Evolutionary conservation across 2,888 invertebrate species (phyloP).

Genomic region (Caenorhabditis sinica): DNA sequence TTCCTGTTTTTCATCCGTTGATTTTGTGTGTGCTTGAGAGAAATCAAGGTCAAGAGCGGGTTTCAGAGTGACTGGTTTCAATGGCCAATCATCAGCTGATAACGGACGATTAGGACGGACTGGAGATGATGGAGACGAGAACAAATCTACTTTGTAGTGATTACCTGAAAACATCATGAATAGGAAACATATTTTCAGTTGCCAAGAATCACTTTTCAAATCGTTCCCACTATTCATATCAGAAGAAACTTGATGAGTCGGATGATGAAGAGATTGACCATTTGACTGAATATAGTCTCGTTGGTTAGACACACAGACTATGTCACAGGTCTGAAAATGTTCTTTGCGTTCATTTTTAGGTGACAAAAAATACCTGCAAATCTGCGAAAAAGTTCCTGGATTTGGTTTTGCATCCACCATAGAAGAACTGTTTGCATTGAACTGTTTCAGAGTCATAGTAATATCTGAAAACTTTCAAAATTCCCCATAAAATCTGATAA

Average conservation of each 20-base stretch:
- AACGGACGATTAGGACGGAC: conserved; percentile 60
- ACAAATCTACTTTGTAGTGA: conserved; percentile 60
- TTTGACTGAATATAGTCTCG: conserved; percentile 53
- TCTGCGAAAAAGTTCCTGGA: conserved; percentile 72
- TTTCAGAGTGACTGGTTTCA: conserved; percentile 57
- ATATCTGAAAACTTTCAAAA: conserved; percentile 57
- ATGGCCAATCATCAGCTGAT: conserved; percentile 65
- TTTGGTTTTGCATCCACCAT: conserved; percentile 72
- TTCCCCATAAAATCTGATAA: not conserved
- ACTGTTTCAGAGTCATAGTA: conserved; percentile 67
- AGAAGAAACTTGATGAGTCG: conserved; percentile 25
- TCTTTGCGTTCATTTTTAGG: too few relatives aligned
- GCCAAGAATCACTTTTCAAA: conserved; percentile 5
- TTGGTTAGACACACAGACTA: conserved; percentile 59
- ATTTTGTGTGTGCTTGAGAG: conserved; percentile 15
- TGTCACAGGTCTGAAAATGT: conserved; percentile 51
- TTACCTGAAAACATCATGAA: conserved; percentile 24
- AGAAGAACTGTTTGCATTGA: conserved; percentile 72
- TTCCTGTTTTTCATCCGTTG: conserved; percentile 39
- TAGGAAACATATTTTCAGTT: not conserved
- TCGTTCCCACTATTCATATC: conserved; percentile 16
- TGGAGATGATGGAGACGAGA: conserved; percentile 62
- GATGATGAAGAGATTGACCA: conserved; percentile 39
- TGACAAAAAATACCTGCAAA: conserved; percentile 46
- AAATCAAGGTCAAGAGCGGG: conserved; percentile 56